Conservation (phyloP, 2,113 vertebrate genomes). For the Hyaena hyaena region DNA sequence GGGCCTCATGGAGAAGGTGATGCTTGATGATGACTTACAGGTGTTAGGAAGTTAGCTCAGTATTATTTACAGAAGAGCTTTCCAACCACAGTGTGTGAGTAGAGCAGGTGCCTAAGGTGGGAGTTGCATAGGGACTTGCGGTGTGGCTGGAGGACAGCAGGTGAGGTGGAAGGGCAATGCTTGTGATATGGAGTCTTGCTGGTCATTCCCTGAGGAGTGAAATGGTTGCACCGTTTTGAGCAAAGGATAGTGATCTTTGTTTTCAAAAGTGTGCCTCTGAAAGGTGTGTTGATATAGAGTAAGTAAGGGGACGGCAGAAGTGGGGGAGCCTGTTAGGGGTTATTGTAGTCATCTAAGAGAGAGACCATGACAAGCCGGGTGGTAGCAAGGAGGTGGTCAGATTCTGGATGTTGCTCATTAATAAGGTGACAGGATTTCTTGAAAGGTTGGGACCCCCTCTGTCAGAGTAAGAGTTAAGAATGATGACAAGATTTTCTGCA, state of each 20-base stretch:
- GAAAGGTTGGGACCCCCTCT: neutral
- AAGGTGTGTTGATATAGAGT: neutral
- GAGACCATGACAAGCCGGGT: too few species aligned
- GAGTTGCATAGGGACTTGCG: neutral
- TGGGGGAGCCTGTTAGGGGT: neutral
- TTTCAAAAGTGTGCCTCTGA: neutral
- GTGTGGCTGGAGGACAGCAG: neutral
- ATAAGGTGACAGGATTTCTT: neutral
- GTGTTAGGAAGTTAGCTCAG: neutral
- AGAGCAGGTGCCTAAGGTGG: neutral
- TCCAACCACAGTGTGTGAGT: neutral
- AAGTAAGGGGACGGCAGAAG: neutral
- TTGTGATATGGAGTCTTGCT: neutral
- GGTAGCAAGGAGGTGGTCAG: neutral
- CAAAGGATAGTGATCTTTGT: neutral
- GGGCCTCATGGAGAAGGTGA: neutral
- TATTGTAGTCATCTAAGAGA: neutral
- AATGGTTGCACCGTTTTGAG: neutral
- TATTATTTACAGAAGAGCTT: neutral
- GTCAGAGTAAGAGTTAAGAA: neutral
- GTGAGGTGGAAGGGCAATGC: fast-evolving
- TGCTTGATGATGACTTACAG: neutral
- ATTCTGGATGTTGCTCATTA: neutral
- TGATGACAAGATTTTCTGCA: neutral
- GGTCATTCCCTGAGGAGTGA: neutral